Base-by-base conservation (phyloP, 2,113 vertebrate species). In the Dunckerocampus dactyliophorus region DNA sequence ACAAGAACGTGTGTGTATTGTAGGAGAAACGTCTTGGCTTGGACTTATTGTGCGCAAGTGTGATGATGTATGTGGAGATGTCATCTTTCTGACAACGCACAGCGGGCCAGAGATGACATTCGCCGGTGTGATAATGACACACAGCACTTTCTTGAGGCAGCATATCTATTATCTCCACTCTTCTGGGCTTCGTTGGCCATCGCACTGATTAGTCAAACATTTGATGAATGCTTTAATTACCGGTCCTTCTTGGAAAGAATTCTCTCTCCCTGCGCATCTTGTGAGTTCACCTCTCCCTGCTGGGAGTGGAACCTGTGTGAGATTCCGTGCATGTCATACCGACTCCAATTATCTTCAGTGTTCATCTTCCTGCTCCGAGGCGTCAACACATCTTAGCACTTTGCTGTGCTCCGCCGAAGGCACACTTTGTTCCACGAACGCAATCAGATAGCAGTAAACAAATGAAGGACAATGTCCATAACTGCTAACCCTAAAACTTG, bases 181-280 rank as follows among this genome's bases (percentile, higher is more conserved):
- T 49, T 67, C 17, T 67, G 63, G 73, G 73, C 72, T 67, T 71
- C 72, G 61, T 50, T 64, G 72, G 56, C 58, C 64, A 50, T 69
- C 64, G 49, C 73, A 69, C 69, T 65, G 46, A 87, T 76, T 63
- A 75, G 62, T 74, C 67, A 72, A 65, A 79, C 62, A 71, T 71
- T 79, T 85, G 74, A 78, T 81, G 71, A 84, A 83, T 84, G 74
- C 60, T 52, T 78, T 85, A 83, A 85, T 86, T 83, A 79, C 64
- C 20, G 49, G 61, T 80, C 65, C 20, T 49, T 59, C 69, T 66
- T 49, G 50, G 72, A 74, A 79, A 72, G 77, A 75, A 84, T 72
- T 80, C 66, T 73, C 71, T 47, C 59, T 57, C 8, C 49, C 72
- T 69, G 67, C 11, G 8, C 68, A 71, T 80, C 56, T 75, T 17